Base-by-base conservation (phyloP, 1,140 invertebrate genomes). In the Bactericera cockerelli region DNA sequence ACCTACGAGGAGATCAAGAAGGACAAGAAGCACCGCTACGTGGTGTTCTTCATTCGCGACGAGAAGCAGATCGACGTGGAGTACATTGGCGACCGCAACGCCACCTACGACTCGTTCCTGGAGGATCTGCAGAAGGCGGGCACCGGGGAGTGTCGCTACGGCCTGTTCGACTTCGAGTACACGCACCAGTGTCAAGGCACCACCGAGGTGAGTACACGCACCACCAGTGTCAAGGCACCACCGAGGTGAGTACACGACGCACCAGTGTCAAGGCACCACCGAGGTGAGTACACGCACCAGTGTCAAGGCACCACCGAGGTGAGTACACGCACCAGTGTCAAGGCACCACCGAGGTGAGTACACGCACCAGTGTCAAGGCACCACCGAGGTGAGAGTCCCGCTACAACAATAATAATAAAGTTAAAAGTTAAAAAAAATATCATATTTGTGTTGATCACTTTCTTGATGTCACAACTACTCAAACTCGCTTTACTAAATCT, bases 1-100 rank as follows among this genome's bases (percentile, higher is more conserved):
- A 91, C 87, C 65, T 94, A 93, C 75, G 90, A 94, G 73, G 90
- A 93, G 78, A 93, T 95, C 65, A 95, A 95, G 77, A 93, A 94
- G 77, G 89, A 93, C 73, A 94, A 94, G 77, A 93, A 93, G 70
- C 89, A 93, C 77, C 87, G 92, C 69, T 95, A 93, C 77, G 89
- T 93, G 57, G 89, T 95, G 69, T 95, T 93, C 74, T 90, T 85
- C 75, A 94, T 94, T 72, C 87, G 89, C 67, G 90, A 94, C 74
- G 90, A 93, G 72, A 91, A 89, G 73, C 87, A 91, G 77, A 92
- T 93, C 70, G 88, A 92, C 72, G 88, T 93, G 39, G 89, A 93
- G 77, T 82, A 84, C 57, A 83, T 91, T 69, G 78, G 78, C 26
- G 72, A 84, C 57, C 80, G 92, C 61, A 87, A 93, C 69, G 84